Percentiles rank a stretch among this genome's conserved stretches.
Conservation (phyloP, 1,140 invertebrate species). For the Bombus confusus region DNA sequence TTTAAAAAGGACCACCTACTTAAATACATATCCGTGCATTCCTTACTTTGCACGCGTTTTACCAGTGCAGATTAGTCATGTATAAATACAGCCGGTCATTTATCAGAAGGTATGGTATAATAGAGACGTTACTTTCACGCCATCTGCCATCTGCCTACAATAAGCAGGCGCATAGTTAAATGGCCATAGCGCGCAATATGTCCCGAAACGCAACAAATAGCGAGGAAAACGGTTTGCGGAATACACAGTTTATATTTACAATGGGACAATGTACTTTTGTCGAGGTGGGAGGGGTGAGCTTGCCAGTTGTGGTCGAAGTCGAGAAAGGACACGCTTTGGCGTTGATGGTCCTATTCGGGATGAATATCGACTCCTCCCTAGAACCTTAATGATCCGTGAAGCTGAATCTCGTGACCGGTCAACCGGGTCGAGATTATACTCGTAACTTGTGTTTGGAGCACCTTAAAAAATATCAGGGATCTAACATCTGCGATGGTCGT, state of each 20-base stretch:
- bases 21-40: conserved; percentile 7
- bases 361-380: not conserved
- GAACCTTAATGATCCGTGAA: conserved; percentile 23
- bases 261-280: conserved; percentile 75
- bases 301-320: conserved; percentile 59
- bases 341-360: conserved; percentile 21
- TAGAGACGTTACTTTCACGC: conserved; percentile 76
- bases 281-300: conserved; percentile 53
- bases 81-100: conserved; percentile 71
- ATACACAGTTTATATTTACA: conserved; percentile 75
- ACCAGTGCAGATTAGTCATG: conserved; percentile 65
- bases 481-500: not conserved
- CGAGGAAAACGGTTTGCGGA: conserved; percentile 62
- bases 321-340: conserved; percentile 62
- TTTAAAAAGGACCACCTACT: conserved; percentile 23
- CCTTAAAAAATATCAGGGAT: not conserved
- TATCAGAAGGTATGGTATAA: conserved; percentile 70
- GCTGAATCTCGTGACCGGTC: not conserved
- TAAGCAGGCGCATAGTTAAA: conserved; percentile 71
- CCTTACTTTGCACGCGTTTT: conserved; percentile 13
- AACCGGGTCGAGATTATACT: not conserved
- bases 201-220: conserved; percentile 71
- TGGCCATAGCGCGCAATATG: conserved; percentile 68
- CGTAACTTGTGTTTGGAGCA: not conserved
- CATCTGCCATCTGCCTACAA: conserved; percentile 73